Evolutionary conservation across 2,113 vertebrate genomes (phyloP).

Genomic region (Podocnemis expansa): DNA sequence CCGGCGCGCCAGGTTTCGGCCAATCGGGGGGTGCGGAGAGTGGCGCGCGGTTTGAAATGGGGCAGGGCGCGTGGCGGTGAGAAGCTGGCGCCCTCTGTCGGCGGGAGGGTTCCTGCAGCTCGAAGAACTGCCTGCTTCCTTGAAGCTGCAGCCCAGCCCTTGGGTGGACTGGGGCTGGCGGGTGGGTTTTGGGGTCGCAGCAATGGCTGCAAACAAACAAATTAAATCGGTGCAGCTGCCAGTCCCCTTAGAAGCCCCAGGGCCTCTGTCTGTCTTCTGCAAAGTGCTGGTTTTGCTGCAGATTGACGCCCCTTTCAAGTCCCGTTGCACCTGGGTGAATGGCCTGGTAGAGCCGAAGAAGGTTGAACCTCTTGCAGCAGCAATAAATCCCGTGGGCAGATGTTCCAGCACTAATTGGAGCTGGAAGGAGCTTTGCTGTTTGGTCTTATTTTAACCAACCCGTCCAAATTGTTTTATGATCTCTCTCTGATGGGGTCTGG

Average conservation of each 20-base stretch:
- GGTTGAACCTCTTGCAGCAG: not conserved
- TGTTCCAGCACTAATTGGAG: not conserved
- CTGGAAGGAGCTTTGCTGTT: not conserved
- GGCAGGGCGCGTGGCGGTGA: slow-evolving; percentile 11
- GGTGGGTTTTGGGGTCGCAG: not conserved
- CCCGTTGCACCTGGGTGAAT: not conserved
- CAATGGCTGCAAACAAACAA: not conserved
- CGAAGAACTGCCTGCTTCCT: not conserved
- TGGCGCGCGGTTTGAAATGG: slow-evolving; percentile 64
- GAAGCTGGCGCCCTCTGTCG: not conserved
- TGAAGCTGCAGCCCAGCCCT: not conserved
- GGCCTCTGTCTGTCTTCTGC: not conserved
- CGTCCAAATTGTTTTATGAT: not conserved
- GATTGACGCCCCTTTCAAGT: not conserved
- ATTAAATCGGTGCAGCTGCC: not conserved
- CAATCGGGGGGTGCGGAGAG: slow-evolving; percentile 30
- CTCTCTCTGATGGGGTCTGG: not conserved
- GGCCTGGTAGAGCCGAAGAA: not conserved
- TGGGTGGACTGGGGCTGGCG: not conserved
- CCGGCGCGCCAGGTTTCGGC: not conserved
- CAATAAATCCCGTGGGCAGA: not conserved
- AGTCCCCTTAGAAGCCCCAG: not conserved
- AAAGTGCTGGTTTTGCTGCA: not conserved
- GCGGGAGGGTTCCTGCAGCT: not conserved
- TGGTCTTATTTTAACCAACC: not conserved